Conservation (phyloP, 2,113 vertebrate genomes). For the Nycticryphes semicollaris region DNA sequence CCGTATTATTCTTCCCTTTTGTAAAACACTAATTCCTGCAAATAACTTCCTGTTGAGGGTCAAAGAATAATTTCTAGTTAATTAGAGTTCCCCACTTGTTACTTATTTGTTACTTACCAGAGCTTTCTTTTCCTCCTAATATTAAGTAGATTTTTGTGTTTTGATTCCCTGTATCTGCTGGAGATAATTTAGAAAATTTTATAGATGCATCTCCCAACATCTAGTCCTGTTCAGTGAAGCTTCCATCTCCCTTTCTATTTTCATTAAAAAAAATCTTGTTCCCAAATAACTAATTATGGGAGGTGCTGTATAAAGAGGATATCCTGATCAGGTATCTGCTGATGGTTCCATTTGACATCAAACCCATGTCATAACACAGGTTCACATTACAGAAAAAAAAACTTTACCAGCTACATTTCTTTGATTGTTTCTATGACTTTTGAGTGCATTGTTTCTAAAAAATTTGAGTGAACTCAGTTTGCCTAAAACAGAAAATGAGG, state of each 20-base stretch:
- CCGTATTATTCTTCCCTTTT: neutral
- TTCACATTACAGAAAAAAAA: neutral
- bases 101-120: neutral
- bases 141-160: neutral
- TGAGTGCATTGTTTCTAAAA: neutral
- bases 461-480: neutral
- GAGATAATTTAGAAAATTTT: neutral
- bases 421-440: neutral
- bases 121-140: neutral
- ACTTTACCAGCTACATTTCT: neutral
- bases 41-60: neutral
- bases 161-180: neutral
- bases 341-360: neutral
- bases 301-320: neutral
- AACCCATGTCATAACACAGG: neutral
- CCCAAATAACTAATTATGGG: neutral
- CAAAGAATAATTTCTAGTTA: neutral
- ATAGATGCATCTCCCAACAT: neutral
- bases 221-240: neutral
- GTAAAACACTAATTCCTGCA: neutral
- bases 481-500: neutral
- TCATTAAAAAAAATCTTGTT: neutral
- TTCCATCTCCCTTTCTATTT: neutral
- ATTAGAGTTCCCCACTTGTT: neutral
- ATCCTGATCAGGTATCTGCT: neutral